Evolutionary conservation across 2,888 invertebrate genomes (phyloP).

Genomic region (Macaria liturata): DNA sequence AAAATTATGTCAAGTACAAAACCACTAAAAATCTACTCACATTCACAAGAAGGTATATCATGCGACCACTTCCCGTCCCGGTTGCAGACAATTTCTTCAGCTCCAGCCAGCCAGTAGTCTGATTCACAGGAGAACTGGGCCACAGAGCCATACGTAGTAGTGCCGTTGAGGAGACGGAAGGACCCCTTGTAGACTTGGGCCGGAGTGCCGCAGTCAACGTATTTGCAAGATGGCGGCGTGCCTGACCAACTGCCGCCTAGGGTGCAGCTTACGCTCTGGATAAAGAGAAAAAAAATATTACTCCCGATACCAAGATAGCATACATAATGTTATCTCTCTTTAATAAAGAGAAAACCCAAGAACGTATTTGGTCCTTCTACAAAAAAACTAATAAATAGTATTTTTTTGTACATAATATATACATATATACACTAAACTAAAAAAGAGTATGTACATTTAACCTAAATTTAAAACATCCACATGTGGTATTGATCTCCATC

Average conservation of each 20-base stretch:
- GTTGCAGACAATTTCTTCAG: constrained; percentile 88
- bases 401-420: too few relatives aligned
- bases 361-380: too few relatives aligned
- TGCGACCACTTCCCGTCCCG: constrained; percentile 94
- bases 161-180: constrained; percentile 88
- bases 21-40: constrained; percentile 72
- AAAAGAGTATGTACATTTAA: too few relatives aligned
- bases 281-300: too few relatives aligned
- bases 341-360: too few relatives aligned
- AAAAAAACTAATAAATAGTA: too few relatives aligned
- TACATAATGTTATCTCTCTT: too few relatives aligned
- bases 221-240: constrained; percentile 91
- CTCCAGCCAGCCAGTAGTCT: constrained; percentile 92
- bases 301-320: too few relatives aligned
- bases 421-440: too few relatives aligned
- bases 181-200: constrained; percentile 90
- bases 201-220: constrained; percentile 93
- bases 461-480: too few relatives aligned
- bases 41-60: constrained; percentile 92
- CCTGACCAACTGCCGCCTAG: constrained; percentile 94
- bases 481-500: too few relatives aligned
- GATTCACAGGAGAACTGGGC: constrained; percentile 91
- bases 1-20: too few relatives aligned
- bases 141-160: constrained; percentile 91
- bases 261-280: constrained; percentile 90